A percentile compares a stretch with the other conserved stretches of the same genome.
Evolutionary conservation across 2,113 vertebrate species (phyloP).

Genomic region (Sphaerodactylus townsendi): DNA sequence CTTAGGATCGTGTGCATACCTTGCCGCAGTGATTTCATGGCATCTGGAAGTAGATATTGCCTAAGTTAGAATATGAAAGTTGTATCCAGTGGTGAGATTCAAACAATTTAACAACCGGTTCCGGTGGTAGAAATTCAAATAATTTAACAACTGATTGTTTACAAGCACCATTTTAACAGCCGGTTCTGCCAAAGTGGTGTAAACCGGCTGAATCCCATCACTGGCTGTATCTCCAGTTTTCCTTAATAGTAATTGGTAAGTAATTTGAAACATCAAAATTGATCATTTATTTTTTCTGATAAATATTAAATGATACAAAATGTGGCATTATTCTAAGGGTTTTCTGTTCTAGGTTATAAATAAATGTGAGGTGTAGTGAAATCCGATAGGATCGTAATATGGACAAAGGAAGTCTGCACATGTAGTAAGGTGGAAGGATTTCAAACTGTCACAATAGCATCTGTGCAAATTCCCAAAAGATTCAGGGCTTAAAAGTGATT

Average conservation of each 20-base stretch:
- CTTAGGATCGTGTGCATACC: no score
- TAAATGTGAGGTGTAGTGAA: not conserved
- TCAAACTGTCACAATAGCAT: not conserved
- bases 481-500: not conserved
- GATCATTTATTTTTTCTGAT: not conserved
- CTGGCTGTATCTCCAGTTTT: not conserved
- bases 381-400: not conserved
- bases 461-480: not conserved
- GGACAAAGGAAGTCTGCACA: not conserved
- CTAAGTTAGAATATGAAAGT: not conserved
- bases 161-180: no score
- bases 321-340: no score
- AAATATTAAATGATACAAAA: not conserved
- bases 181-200: no score
- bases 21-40: no score
- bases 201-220: no score
- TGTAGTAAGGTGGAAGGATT: not conserved
- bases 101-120: no score
- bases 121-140: no score
- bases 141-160: no score
- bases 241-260: not conserved
- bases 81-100: no score
- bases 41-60: not conserved
- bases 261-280: not conserved
- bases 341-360: not conserved